phyloP scores from a whole-genome alignment of 2,797 vertebrate genomes.

The Antrozous pallidus region DNA sequence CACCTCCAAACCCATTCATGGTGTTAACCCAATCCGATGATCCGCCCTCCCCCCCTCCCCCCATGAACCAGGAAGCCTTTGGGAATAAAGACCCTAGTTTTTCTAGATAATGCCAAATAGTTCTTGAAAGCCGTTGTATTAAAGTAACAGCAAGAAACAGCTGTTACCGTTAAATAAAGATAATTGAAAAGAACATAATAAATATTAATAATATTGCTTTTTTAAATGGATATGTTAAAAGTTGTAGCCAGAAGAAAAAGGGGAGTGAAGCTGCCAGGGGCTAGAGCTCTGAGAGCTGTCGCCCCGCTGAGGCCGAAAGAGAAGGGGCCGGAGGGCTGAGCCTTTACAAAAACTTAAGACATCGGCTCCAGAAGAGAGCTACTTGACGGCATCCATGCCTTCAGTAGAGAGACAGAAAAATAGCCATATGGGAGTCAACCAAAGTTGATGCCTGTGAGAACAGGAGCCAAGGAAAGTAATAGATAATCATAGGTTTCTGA shows the following conservation, averaged over 20 bases:
- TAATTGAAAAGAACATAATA: background rate
- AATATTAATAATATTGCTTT: background rate
- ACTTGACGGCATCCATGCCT: too few relatives aligned
- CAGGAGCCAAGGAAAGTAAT: background rate
- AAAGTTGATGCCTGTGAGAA: background rate
- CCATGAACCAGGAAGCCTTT: background rate
- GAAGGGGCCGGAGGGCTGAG: background rate
- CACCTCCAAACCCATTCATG: rapidly evolving
- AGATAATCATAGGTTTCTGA: background rate
- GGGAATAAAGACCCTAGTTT: background rate
- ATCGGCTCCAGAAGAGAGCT: rapidly evolving
- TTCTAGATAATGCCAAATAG: background rate
- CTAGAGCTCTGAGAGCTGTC: background rate
- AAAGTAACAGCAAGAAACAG: background rate
- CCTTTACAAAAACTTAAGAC: background rate
- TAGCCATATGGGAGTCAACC: background rate
- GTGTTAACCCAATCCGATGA: rapidly evolving
- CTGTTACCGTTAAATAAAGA: background rate
- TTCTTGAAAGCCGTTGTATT: background rate
- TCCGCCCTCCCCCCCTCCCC: too few relatives aligned
- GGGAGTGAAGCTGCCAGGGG: background rate
- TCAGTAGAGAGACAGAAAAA: background rate
- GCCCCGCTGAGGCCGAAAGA: background rate
- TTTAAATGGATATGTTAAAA: background rate
- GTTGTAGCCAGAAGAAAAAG: background rate